Conservation (phyloP, 2,113 vertebrate species). For the Microcebus tavaratra region DNA sequence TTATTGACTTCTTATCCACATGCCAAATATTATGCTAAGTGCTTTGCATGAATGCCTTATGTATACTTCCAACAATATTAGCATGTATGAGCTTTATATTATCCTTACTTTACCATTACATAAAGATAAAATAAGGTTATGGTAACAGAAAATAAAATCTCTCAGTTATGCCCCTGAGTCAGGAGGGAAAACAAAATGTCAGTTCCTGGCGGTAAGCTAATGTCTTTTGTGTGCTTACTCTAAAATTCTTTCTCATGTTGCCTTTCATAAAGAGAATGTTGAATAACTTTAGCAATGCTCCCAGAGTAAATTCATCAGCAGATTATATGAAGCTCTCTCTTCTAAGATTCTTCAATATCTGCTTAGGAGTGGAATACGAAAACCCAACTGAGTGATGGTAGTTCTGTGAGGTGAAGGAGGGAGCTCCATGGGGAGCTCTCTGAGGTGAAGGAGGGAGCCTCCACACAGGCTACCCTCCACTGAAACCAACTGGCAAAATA, state of each 20-base stretch:
- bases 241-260: background rate
- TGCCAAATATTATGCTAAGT: background rate
- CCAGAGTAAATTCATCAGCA: background rate
- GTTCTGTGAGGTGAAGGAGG: background rate
- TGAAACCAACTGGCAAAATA: background rate
- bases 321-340: background rate
- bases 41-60: background rate
- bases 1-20: background rate
- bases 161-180: background rate
- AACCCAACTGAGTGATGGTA: background rate
- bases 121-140: background rate
- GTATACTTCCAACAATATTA: background rate
- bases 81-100: background rate
- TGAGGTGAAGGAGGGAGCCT: background rate
- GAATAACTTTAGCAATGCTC: background rate
- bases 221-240: background rate
- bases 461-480: background rate
- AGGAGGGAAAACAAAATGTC: background rate
- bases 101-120: background rate
- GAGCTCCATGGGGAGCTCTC: background rate
- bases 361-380: background rate
- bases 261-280: background rate
- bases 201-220: background rate
- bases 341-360: background rate
- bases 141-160: background rate